Conservation (phyloP, 2,888 invertebrate genomes). For the Pterobdella sp. region DNA sequence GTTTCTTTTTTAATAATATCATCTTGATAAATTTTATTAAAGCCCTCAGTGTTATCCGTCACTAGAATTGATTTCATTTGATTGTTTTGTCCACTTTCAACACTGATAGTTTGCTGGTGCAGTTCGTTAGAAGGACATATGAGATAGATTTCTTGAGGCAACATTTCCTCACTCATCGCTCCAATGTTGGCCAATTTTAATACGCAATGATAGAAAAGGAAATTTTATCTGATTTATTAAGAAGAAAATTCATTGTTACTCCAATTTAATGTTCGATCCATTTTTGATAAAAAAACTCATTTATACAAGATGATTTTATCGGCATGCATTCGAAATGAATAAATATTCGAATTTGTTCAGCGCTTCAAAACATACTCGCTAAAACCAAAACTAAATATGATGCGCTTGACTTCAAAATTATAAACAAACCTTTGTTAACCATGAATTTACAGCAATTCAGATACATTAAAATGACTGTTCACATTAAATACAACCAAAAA, state of each 20-base stretch:
- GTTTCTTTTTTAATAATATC: slow-evolving; percentile 17
- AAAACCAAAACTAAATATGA: slow-evolving; percentile 7
- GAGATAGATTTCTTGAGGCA: slow-evolving; percentile 19
- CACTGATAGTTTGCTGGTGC: slow-evolving; percentile 7
- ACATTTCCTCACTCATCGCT: slow-evolving; percentile 9
- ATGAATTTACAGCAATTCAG: not conserved
- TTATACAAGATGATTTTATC: not conserved
- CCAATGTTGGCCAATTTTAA: not conserved
- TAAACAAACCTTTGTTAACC: not conserved
- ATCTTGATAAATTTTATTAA: slow-evolving; percentile 16
- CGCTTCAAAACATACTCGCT: slow-evolving; percentile 13
- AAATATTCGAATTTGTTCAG: slow-evolving; percentile 12
- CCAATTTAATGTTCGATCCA: not conserved
- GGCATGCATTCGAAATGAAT: not conserved
- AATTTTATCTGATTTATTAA: not conserved
- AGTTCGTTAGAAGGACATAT: slow-evolving; percentile 17
- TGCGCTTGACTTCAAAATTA: slow-evolving; percentile 13
- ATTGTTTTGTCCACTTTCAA: slow-evolving; percentile 12
- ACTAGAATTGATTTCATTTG: slow-evolving; percentile 18
- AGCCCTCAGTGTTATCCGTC: slow-evolving; percentile 15
- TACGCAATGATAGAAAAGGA: not conserved
- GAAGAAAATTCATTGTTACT: not conserved
- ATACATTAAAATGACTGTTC: not conserved
- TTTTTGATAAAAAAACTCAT: not conserved
- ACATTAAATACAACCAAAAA: not conserved